These are phyloP conservation scores for Malacoctenus gilli DNA, from an alignment of 2,797 vertebrate genomes.

Conservation along the genomic window DNA sequence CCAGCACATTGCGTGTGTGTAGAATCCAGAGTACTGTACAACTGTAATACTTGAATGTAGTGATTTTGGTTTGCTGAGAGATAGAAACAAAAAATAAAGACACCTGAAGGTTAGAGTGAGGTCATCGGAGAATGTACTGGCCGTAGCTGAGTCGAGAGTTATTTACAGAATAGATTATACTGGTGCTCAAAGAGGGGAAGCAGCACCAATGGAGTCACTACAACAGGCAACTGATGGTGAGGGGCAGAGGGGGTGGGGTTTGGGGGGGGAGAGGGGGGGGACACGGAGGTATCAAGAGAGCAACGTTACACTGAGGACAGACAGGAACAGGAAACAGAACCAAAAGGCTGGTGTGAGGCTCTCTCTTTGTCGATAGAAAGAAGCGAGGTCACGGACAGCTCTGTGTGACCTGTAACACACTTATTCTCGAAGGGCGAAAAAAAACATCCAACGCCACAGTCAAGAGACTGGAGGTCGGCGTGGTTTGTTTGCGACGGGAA, in stretches of 20 bases:
- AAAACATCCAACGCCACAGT: conserved; percentile 41
- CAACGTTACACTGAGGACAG: conserved; percentile 75
- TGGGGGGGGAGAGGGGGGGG: conserved; percentile 81
- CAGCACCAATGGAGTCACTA: conserved; percentile 83
- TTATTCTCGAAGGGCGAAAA: conserved; percentile 50
- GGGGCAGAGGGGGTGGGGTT: conserved; percentile 78
- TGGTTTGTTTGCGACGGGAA: conserved; percentile 30
- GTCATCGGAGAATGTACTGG: conserved; percentile 83
- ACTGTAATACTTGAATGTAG: conserved; percentile 93
- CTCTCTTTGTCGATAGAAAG: conserved; percentile 60
- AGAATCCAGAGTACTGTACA: conserved; percentile 87
- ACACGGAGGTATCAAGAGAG: conserved; percentile 80
- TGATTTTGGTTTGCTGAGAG: conserved; percentile 87
- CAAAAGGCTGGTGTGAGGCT: conserved; percentile 60
- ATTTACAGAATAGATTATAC: conserved; percentile 82
- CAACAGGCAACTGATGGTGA: conserved; percentile 85
- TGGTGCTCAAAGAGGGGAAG: conserved; percentile 72
- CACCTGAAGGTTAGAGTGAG: conserved; percentile 82
- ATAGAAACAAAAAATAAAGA: conserved; percentile 61
- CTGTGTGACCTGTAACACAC: conserved; percentile 42
- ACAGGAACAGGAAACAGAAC: conserved; percentile 62
- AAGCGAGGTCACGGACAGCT: conserved; percentile 55
- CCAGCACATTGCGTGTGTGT: conserved; percentile 83
- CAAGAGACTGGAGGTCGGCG: conserved; percentile 13
- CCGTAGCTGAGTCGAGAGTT: conserved; percentile 81